A percentile compares a stretch with the other conserved stretches of the same genome.
These are phyloP conservation scores for Latrodectus hesperus DNA, from an alignment of 2,888 invertebrate genomes.

Conservation along the genomic window DNA sequence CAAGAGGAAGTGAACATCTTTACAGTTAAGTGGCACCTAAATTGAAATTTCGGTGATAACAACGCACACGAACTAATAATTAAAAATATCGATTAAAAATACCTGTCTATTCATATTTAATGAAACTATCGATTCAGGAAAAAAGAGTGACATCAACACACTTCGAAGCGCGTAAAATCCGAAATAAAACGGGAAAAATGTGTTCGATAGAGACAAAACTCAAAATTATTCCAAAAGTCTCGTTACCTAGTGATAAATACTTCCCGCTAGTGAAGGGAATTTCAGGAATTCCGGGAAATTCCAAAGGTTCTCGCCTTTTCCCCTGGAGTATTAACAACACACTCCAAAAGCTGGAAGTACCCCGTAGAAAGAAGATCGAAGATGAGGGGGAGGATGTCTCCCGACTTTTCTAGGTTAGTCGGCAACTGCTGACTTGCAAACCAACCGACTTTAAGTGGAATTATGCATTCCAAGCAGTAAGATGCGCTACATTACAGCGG, in stretches of 20 bases:
- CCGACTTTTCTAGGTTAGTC: not conserved
- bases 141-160: not conserved
- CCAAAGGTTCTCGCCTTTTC: slow-evolving; percentile 22
- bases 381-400: not conserved
- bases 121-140: not conserved
- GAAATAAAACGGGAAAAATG: not conserved
- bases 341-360: slow-evolving; percentile 18
- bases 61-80: not conserved
- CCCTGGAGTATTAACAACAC: slow-evolving; percentile 20
- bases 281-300: slow-evolving; percentile 46
- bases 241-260: slow-evolving; percentile 57
- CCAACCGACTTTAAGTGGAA: not conserved
- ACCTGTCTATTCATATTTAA: not conserved
- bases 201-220: not conserved
- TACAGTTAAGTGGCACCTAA: not conserved
- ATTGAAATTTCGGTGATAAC: not conserved
- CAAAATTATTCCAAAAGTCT: slow-evolving; percentile 54
- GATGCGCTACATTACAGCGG: too few relatives aligned
- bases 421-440: too few relatives aligned
- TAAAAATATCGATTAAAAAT: not conserved
- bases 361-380: slow-evolving; percentile 6
- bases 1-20: too few relatives aligned
- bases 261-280: slow-evolving; percentile 29
- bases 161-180: not conserved
- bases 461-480: not conserved